Evolutionary conservation across 2,797 vertebrate species (phyloP).

Genomic region (Austrolebias charrua): DNA sequence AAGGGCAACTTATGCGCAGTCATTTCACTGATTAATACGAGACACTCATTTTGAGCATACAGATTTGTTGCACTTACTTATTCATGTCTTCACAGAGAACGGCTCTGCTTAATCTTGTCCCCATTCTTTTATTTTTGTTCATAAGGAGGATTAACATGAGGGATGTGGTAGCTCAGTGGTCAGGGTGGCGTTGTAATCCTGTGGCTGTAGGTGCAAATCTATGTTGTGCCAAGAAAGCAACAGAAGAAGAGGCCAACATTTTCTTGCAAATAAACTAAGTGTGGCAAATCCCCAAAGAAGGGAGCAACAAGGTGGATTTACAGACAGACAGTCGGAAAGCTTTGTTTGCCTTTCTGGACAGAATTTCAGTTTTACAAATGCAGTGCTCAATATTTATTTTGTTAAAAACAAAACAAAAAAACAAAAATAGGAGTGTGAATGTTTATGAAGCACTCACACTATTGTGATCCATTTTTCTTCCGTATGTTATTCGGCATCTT

Average conservation of each 20-base stretch:
- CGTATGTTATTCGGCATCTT: too few species aligned
- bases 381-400: neutral
- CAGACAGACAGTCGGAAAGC: neutral
- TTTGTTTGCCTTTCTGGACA: neutral
- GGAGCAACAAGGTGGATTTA: neutral
- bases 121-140: conserved; percentile 8
- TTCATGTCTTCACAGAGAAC: conserved; percentile 52
- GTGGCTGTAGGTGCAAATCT: too few species aligned
- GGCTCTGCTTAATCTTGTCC: conserved; percentile 25
- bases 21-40: conserved; percentile 79
- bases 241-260: too few species aligned
- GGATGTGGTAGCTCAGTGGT: too few species aligned
- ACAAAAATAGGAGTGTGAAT: too few species aligned
- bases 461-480: too few species aligned
- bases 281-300: too few species aligned
- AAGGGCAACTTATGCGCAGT: conserved; percentile 74
- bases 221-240: too few species aligned
- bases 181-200: too few species aligned
- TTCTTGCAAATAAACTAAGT: too few species aligned
- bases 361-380: neutral
- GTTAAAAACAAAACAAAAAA: too few species aligned
- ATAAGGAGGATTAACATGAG: neutral
- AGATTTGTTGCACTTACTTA: conserved; percentile 67
- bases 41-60: conserved; percentile 55
- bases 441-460: too few species aligned